phyloP scores from a whole-genome alignment of 1,140 invertebrate genomes.

The Araneus ventricosus region DNA sequence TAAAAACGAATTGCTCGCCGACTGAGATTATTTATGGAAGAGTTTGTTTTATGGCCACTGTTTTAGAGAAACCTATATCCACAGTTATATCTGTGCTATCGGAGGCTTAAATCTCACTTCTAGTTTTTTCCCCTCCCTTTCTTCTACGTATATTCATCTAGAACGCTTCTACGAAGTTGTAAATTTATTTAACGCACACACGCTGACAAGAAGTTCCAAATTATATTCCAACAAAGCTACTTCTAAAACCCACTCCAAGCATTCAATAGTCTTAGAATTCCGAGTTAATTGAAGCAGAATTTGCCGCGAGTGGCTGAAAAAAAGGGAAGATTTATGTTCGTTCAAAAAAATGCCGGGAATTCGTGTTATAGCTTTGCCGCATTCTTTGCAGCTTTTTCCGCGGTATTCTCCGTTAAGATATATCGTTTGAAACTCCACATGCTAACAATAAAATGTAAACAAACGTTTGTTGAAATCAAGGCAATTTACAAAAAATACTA shows the following conservation, averaged over 20 bases:
- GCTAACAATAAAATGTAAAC: neutral
- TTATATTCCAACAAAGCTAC: neutral
- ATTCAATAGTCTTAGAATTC: constrained; percentile 8
- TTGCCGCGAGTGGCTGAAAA: constrained; percentile 10
- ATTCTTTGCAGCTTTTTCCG: neutral
- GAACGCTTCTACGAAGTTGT: constrained; percentile 50
- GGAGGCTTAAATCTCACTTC: constrained; percentile 55
- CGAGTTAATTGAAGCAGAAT: constrained; percentile 47
- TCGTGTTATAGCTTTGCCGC: neutral
- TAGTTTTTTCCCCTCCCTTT: neutral
- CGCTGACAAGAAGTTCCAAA: constrained; percentile 35
- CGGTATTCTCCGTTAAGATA: neutral
- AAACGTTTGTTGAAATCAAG: neutral
- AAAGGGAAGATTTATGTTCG: constrained; percentile 3
- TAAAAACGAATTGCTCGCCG: constrained; percentile 72
- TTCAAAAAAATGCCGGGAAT: neutral
- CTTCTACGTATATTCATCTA: constrained; percentile 49
- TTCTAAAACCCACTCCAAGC: neutral
- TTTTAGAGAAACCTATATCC: constrained; percentile 72
- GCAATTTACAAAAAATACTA: neutral
- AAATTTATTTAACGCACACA: constrained; percentile 46
- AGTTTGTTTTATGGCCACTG: constrained; percentile 70
- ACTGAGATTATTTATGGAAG: constrained; percentile 72
- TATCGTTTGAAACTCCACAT: neutral
- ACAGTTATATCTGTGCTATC: constrained; percentile 57